Conservation (phyloP, 1,140 invertebrate species). For the Palaemon carinicauda region DNA sequence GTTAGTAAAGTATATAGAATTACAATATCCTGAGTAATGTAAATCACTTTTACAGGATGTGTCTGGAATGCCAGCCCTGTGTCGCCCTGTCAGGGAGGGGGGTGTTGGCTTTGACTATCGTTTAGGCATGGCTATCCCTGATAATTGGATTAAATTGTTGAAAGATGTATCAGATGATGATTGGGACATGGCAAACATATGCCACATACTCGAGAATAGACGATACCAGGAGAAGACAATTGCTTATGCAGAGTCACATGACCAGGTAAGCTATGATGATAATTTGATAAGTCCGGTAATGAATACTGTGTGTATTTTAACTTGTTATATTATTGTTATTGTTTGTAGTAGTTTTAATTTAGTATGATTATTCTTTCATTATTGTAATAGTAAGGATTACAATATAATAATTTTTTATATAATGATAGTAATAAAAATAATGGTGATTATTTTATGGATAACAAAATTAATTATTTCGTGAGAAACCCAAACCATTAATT, state of each 20-base stretch:
- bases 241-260: constrained; percentile 97
- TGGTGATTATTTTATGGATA: too few relatives aligned
- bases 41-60: constrained; percentile 78
- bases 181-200: constrained; percentile 92
- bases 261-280: constrained; percentile 73
- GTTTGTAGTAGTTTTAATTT: neutral
- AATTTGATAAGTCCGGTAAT: neutral
- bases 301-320: neutral
- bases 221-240: constrained; percentile 95
- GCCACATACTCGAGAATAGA: constrained; percentile 94
- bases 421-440: too few relatives aligned
- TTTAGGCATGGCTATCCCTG: constrained; percentile 97
- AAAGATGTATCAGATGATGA: constrained; percentile 87
- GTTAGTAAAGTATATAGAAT: too few relatives aligned
- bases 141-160: constrained; percentile 97
- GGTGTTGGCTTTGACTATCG: constrained; percentile 97
- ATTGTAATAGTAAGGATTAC: too few relatives aligned
- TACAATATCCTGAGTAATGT: neutral
- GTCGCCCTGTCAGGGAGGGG: constrained; percentile 91
- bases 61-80: constrained; percentile 97
- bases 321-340: neutral
- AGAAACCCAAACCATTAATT: too few relatives aligned
- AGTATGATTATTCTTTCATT: too few relatives aligned
- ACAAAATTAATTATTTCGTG: too few relatives aligned
- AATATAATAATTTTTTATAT: too few relatives aligned